Base-by-base conservation (phyloP, 1,140 invertebrate genomes). In the Lepidurus couesii region DNA sequence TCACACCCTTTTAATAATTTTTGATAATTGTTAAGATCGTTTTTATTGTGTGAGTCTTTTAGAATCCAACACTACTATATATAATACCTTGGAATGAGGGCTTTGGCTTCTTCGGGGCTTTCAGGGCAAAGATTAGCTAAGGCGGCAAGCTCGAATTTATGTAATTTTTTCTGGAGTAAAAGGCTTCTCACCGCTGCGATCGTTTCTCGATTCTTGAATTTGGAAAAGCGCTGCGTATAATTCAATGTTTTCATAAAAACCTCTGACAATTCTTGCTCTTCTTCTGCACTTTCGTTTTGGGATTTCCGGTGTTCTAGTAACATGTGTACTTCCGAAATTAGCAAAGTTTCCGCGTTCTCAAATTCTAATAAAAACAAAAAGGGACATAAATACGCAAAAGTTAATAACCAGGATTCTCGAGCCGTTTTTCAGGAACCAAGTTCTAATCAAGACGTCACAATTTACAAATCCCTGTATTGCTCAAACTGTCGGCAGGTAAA, bases 281-380 rank as follows among this genome's bases (percentile, higher is more conserved):
- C 98, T 84, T 99, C 98, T 1, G 96, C 95, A 76, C 92, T 96
- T 87, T 99, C 97, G 86, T 98, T 99, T 85, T 98, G 96, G 45
- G 93, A 92, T 86, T 98, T 98, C 75, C 98, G 90, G 86, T 99
- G 96, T 83, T 99, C 96, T 80, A 99, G 86, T 79, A 99, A 87
- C 93, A 99, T 96, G 83, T 97, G 94, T 0, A 99, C 98, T 89
- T 99, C 98, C 11, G 97, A 98, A 84, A 99, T 97, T 78, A 99
- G 86, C 44, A 99, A 85, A 0, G 98, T 98, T 87, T 99, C 97
- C 11, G 96, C 96, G 88, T 96, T 97, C 88, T 98, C 97, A 88
- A 99, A 99, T 86, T 99, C 97, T 97, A 85, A 16, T 0, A 42
- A 42, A 78, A 45, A 77, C 8, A 44, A 21, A 42, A 9, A 42